A percentile compares a stretch with the other conserved stretches of the same genome.
phyloP scores from a whole-genome alignment of 2,113 vertebrate species.

The Elachura formosa region DNA sequence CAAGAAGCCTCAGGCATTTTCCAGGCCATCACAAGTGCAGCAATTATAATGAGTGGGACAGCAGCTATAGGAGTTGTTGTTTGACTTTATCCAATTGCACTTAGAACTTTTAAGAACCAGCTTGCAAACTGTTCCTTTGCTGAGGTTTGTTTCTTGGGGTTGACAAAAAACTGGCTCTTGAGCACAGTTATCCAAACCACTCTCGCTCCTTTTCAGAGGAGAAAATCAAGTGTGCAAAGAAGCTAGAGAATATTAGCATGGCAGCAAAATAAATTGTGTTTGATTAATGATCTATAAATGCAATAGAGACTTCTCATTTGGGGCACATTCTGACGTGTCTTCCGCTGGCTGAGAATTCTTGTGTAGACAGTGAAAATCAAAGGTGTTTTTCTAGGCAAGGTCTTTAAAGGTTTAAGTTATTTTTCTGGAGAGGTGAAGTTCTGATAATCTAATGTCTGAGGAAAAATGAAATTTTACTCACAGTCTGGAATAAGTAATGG shows the following conservation, averaged over 20 bases:
- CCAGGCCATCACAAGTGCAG: background rate
- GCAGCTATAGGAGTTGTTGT: slow-evolving; percentile 68
- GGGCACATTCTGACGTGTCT: background rate
- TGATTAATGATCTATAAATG: background rate
- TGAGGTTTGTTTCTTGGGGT: background rate
- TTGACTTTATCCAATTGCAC: slow-evolving; percentile 53
- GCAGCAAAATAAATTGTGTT: background rate
- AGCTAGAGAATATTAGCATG: background rate
- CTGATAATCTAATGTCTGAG: background rate
- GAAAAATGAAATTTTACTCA: background rate
- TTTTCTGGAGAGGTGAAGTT: background rate
- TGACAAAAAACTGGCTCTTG: background rate
- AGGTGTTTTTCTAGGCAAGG: background rate
- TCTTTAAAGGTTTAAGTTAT: background rate
- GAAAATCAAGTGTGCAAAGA: background rate
- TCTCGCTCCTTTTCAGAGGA: background rate
- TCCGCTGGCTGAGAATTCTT: background rate
- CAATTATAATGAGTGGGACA: slow-evolving; percentile 78
- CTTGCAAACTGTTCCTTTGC: slow-evolving; percentile 50
- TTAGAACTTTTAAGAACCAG: slow-evolving; percentile 65
- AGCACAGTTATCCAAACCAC: background rate
- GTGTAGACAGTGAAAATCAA: background rate
- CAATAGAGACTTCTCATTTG: background rate
- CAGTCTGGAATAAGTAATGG: background rate
- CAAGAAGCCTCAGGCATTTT: slow-evolving; percentile 51